Conservation (phyloP, 2,797 vertebrate genomes). For the Dallia pectoralis region DNA sequence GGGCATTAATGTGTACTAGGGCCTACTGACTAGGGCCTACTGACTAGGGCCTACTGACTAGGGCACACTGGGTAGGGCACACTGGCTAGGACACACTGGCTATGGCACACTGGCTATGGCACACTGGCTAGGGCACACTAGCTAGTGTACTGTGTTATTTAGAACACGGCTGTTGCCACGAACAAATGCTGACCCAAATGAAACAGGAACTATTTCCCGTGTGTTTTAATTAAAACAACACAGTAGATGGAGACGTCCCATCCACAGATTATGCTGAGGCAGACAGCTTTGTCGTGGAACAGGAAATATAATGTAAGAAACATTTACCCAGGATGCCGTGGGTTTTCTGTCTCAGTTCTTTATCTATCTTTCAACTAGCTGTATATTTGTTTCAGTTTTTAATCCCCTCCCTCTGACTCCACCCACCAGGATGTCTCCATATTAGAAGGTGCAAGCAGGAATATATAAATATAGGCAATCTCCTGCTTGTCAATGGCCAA, state of each 20-base stretch:
- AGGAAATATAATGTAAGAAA: neutral
- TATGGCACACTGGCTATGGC: too few species aligned
- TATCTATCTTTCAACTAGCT: neutral
- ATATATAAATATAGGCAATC: slow-evolving; percentile 27
- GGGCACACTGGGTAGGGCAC: too few species aligned
- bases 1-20: neutral
- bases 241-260: slow-evolving; percentile 14
- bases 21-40: too few species aligned
- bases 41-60: too few species aligned
- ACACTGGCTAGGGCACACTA: too few species aligned
- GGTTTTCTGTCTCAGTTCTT: neutral
- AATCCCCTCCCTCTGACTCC: neutral
- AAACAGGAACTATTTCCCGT: neutral
- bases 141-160: too few species aligned
- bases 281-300: neutral
- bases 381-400: neutral
- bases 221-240: slow-evolving; percentile 15
- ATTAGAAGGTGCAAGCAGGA: slow-evolving; percentile 13
- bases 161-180: neutral
- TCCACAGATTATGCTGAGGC: slow-evolving; percentile 10
- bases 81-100: too few species aligned
- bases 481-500: neutral
- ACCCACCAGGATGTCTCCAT: slow-evolving; percentile 28
- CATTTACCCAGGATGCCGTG: slow-evolving; percentile 1
- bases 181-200: slow-evolving; percentile 21